Evolutionary conservation across 1,140 invertebrate genomes (phyloP), one percentile per base, ranked within the genome.

Genomic region (Drosophila mayri): DNA sequence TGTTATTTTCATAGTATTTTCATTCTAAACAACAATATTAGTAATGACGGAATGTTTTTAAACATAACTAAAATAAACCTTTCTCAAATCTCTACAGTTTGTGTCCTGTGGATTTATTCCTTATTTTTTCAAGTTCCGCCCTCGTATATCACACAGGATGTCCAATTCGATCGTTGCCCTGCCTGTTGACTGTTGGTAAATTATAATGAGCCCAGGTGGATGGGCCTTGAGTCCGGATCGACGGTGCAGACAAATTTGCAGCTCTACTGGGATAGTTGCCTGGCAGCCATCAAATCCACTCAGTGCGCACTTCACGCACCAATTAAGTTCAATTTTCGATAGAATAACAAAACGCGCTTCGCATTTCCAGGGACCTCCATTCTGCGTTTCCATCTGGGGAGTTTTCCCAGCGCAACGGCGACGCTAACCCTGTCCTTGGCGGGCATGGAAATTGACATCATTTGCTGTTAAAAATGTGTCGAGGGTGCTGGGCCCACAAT

Each of bases 311-410:
- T 90, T 90, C 86, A 90, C 81, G 86, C 81, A 76, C 85, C 85
- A 90, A 90, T 90, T 90, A 90, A 85, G 72, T 79, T 79, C 63
- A 87, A 90, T 90, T 90, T 90, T 79, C 55, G 67, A 72, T 73
- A 52, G 74, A 67, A 76, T 68, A 78, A 79, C 66, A 79, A 78
- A 76, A 64, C 79, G 71, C 76, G 59, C 50, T 57, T 20, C 49
- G 50, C 49, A 50, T 66, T 57, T 46, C 35, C 32, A 35, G 49
- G 52, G 52, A 41, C 22, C 49, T 16, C 43, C 35, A 28, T 22
- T 58, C 54, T 30, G 35, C 38, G 20, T 9, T 49, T 43, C 40
- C 46, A 37, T 40, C 35, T 67, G 50, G 41, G 37, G 32, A 55
- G 32, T 62, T 47, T 64, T 62, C 41, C 52, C 52, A 55, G 20